Evolutionary conservation across 2,797 vertebrate genomes (phyloP), one percentile per base, ranked within the genome.

Genomic region (Sternarchorhynchus goeldii): DNA sequence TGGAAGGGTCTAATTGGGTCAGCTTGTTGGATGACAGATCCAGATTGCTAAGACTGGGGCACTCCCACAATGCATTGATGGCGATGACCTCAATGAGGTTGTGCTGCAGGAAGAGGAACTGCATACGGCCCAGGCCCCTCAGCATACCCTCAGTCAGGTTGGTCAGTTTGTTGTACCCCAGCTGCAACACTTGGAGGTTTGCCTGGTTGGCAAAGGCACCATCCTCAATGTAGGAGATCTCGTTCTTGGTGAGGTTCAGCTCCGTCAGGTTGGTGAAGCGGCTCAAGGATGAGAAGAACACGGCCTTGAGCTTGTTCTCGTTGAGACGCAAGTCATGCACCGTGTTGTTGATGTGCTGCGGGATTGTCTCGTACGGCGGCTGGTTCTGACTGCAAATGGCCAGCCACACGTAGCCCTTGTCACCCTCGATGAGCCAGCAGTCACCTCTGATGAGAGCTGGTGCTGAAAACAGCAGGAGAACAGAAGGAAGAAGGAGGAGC

Each of bases 381-480:
- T 99, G 98, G 91, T 99, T 99, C 91, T 98, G 97, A 90, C 98
- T 99, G 93, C 98, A 99, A 91, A 99, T 99, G 41, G 97, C 98
- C 88, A 99, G 90, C 98, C 98, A 99, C 84, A 99, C 97, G 0
- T 98, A 99, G 71, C 98, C 98, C 89, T 99, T 99, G 90, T 99
- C 97, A 8, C 98, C 98, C 83, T 99, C 98, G 1, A 99, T 99
- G 79, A 99, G 94, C 98, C 98, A 99, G 89, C 98, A 99, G 93
- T 99, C 97, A 4, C 93, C 93, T 0, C 75, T 90, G 81, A 94
- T 95, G 0, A 80, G 58, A 32, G 34, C 34, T 34, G 92, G 91
- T 6, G 90, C 84, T 83, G 76, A 81, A 69, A 91, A 89, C n/a
- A 93, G 56, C 41, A 93, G 81, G 20, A 92, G 45, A 18, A 92